phyloP scores from a whole-genome alignment of 2,113 vertebrate genomes.

The Cottus gobio region DNA sequence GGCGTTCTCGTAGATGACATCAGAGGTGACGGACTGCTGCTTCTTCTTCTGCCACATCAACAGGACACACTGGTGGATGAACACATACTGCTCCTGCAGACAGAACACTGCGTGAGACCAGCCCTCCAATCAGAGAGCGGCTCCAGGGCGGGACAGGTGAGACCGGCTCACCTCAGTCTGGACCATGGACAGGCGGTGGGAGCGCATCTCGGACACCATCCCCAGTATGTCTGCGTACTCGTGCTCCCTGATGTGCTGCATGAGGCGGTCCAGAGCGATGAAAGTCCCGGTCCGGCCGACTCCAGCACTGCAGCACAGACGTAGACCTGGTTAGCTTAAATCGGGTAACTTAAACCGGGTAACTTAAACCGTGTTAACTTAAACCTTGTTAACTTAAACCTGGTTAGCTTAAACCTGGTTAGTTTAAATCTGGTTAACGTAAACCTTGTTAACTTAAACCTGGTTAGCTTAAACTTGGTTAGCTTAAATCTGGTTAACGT shows the following conservation, averaged over 20 bases:
- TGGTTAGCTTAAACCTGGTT: too few species aligned
- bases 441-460: too few species aligned
- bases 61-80: slow-evolving; percentile 97
- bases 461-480: too few species aligned
- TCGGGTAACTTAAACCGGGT: too few species aligned
- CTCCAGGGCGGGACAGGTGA: too few species aligned
- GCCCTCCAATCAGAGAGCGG: neutral
- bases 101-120: neutral
- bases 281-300: slow-evolving; percentile 96
- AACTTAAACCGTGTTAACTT: too few species aligned
- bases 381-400: too few species aligned
- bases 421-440: too few species aligned
- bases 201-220: slow-evolving; percentile 94
- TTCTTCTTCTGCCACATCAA: slow-evolving; percentile 97
- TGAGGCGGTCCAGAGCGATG: slow-evolving; percentile 94
- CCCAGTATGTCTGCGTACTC: slow-evolving; percentile 94
- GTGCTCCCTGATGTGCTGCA: slow-evolving; percentile 95
- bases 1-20: slow-evolving; percentile 96
- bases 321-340: neutral
- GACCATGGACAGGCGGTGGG: slow-evolving; percentile 96
- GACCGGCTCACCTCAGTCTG: slow-evolving; percentile 91
- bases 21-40: slow-evolving; percentile 91
- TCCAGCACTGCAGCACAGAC: slow-evolving; percentile 86
- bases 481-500: too few species aligned
- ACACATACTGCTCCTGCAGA: slow-evolving; percentile 95